Conservation (phyloP, 2,888 invertebrate genomes). For the Acanthosepion esculentum region DNA sequence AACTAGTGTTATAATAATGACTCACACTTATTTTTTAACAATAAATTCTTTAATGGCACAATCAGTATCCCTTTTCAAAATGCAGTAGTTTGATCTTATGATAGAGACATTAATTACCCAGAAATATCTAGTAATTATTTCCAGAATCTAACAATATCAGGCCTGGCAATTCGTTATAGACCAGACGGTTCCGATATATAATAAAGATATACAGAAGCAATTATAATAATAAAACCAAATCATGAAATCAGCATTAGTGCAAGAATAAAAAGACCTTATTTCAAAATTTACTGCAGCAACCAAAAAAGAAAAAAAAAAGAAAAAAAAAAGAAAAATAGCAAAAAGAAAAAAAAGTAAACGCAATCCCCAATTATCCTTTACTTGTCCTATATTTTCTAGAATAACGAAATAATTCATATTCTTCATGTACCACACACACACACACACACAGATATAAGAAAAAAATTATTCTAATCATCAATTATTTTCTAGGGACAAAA, state of each 20-base stretch:
- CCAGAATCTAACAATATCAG: background rate
- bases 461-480: slow-evolving; percentile 22
- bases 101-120: too few species aligned
- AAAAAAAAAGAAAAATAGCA: too few species aligned
- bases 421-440: background rate
- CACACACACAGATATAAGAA: background rate
- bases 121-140: background rate
- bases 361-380: background rate
- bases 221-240: slow-evolving; percentile 16
- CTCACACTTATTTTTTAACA: background rate
- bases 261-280: background rate
- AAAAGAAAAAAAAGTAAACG: too few species aligned
- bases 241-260: background rate
- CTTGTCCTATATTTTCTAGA: background rate
- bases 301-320: background rate
- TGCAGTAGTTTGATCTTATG: background rate
- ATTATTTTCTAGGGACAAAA: background rate
- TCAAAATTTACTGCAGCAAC: background rate
- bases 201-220: background rate
- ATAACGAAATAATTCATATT: background rate
- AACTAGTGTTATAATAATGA: background rate
- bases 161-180: too few species aligned
- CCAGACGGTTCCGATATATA: background rate
- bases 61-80: background rate
- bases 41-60: background rate